A percentile compares a stretch with the other conserved stretches of the same genome.
These are phyloP conservation scores for Hyposoter dolosus DNA, from an alignment of 2,888 invertebrate genomes.

Conservation along the genomic window DNA sequence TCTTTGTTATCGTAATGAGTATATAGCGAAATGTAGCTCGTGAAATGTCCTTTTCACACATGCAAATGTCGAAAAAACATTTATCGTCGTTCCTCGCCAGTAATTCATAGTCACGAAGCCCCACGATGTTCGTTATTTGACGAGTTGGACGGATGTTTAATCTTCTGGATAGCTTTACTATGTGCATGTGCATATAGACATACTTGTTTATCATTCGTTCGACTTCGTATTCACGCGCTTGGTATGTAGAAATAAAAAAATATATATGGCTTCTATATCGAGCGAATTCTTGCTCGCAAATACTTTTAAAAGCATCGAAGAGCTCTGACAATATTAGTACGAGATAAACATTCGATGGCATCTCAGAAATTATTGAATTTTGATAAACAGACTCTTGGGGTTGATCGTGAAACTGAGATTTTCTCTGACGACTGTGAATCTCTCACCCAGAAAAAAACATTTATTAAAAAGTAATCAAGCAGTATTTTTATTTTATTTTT, in stretches of 20 bases:
- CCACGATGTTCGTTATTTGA: conserved; percentile 7
- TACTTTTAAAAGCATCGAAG: conserved; percentile 10
- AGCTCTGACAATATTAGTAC: background rate
- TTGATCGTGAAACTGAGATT: background rate
- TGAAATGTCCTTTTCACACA: conserved; percentile 47
- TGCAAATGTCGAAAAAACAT: conserved; percentile 57
- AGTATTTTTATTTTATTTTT: too few species aligned
- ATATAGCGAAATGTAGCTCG: conserved; percentile 14
- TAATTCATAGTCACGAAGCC: conserved; percentile 4
- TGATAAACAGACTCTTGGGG: background rate
- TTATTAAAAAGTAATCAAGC: too few species aligned
- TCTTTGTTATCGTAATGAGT: background rate
- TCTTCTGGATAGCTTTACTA: conserved; percentile 26
- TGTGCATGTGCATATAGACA: background rate
- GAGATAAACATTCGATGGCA: background rate
- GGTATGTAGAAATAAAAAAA: background rate
- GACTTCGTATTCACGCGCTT: background rate
- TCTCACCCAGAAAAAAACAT: too few species aligned
- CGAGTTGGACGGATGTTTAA: conserved; percentile 27
- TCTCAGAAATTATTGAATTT: background rate
- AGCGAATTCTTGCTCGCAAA: conserved; percentile 1
- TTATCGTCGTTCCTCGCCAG: conserved; percentile 17
- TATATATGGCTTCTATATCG: background rate
- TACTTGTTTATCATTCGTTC: conserved; percentile 17
- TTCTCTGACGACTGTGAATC: background rate